Percentiles rank a stretch among this genome's conserved stretches.
These are phyloP conservation scores for Magallana ariakensis DNA, from an alignment of 1,140 invertebrate species.

Conservation along the genomic window DNA sequence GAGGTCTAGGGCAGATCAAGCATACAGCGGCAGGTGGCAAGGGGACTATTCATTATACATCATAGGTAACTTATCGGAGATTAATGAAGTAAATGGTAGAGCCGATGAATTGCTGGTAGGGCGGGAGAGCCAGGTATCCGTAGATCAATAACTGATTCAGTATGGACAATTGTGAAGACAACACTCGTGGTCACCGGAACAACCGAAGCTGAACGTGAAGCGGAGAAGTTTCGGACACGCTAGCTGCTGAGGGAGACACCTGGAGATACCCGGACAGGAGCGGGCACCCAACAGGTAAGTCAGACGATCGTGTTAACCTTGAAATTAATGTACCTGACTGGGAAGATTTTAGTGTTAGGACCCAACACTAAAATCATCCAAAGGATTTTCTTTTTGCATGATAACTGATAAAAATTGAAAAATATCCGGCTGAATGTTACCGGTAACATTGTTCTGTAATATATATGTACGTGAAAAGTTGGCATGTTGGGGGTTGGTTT, in stretches of 20 bases:
- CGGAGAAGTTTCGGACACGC: not conserved
- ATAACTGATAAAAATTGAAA: not conserved
- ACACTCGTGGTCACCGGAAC: not conserved
- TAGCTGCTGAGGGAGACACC: not conserved
- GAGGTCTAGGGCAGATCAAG: not conserved
- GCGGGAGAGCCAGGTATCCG: not conserved
- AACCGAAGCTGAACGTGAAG: not conserved
- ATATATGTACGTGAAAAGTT: no score
- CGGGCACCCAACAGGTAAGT: not conserved
- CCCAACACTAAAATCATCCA: not conserved
- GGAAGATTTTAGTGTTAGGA: not conserved
- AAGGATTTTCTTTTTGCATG: not conserved
- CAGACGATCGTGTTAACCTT: not conserved
- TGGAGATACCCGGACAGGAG: not conserved
- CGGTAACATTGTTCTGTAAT: no score
- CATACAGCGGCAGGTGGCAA: not conserved
- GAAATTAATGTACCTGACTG: not conserved
- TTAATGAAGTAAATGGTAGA: not conserved
- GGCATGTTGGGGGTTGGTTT: no score
- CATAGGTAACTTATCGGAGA: conserved; percentile 19
- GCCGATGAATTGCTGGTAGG: not conserved
- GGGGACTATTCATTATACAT: not conserved
- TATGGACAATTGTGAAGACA: not conserved
- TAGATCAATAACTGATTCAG: conserved; percentile 23
- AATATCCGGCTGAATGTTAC: not conserved